phyloP scores from a whole-genome alignment of 64 coral and sea anemone genomes.

The Porites lutea region DNA sequence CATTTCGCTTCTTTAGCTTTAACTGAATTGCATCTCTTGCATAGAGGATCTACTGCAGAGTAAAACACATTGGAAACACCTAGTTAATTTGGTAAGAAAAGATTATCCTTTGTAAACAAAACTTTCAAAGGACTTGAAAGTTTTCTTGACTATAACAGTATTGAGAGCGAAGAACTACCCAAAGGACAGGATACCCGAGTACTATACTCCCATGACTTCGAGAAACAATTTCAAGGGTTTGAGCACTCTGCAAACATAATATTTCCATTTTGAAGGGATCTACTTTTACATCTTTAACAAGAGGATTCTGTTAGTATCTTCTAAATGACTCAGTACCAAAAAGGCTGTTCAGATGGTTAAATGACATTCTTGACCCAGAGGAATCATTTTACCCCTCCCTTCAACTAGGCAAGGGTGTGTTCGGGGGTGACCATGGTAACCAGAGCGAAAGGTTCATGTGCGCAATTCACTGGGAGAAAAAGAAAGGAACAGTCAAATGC shows the following conservation, averaged over 20 bases:
- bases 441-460: background rate
- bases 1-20: too few relatives aligned
- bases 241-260: background rate
- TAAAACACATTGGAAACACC: too few relatives aligned
- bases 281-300: background rate
- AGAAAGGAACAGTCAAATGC: background rate
- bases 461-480: background rate
- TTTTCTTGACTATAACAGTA: background rate
- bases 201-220: background rate
- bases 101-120: too few relatives aligned
- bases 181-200: background rate
- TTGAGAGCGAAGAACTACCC: background rate
- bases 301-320: slow-evolving; percentile 1
- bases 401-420: background rate
- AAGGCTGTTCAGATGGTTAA: background rate
- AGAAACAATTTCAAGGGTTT: too few relatives aligned
- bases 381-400: slow-evolving; percentile 15
- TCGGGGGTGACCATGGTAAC: background rate
- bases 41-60: too few relatives aligned
- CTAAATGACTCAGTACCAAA: background rate
- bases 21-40: too few relatives aligned
- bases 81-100: too few relatives aligned
- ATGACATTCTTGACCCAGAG: slow-evolving; percentile 5
- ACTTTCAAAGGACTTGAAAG: background rate
- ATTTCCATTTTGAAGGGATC: background rate